phyloP scores from a whole-genome alignment of 2,113 vertebrate species.

The Motacilla tschutschensis region DNA sequence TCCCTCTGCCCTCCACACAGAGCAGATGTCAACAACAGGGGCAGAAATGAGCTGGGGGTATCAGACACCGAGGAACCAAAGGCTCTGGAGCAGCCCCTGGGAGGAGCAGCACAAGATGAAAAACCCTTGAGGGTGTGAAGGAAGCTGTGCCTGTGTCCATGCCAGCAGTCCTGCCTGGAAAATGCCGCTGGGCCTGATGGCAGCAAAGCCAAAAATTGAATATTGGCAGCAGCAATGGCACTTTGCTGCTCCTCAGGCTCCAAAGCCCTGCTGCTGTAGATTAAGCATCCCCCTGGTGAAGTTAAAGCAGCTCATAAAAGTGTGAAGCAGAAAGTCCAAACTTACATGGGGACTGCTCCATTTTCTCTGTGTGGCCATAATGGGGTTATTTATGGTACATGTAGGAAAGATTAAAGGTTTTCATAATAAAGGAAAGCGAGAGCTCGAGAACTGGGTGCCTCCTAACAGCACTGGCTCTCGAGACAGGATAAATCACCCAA shows the following conservation, averaged over 20 bases:
- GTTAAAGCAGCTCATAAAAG: slow-evolving; percentile 59
- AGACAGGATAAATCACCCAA: slow-evolving; percentile 76
- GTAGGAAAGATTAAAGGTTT: slow-evolving; percentile 78
- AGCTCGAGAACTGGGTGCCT: slow-evolving; percentile 64
- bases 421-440: slow-evolving; percentile 74
- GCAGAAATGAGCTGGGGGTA: background rate
- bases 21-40: background rate
- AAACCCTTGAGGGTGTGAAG: background rate
- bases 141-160: background rate
- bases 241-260: background rate
- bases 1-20: background rate
- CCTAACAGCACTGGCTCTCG: slow-evolving; percentile 65
- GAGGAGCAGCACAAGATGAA: background rate
- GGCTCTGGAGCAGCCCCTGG: background rate
- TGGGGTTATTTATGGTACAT: slow-evolving; percentile 77
- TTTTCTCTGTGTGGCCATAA: slow-evolving; percentile 75
- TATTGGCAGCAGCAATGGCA: background rate
- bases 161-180: background rate
- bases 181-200: background rate
- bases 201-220: background rate
- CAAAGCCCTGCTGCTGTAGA: background rate
- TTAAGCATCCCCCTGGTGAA: slow-evolving; percentile 19
- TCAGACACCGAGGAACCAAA: background rate
- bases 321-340: slow-evolving; percentile 48
- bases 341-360: slow-evolving; percentile 37